Base-by-base conservation (phyloP, 2,113 vertebrate species). In the Loxodonta africana region DNA sequence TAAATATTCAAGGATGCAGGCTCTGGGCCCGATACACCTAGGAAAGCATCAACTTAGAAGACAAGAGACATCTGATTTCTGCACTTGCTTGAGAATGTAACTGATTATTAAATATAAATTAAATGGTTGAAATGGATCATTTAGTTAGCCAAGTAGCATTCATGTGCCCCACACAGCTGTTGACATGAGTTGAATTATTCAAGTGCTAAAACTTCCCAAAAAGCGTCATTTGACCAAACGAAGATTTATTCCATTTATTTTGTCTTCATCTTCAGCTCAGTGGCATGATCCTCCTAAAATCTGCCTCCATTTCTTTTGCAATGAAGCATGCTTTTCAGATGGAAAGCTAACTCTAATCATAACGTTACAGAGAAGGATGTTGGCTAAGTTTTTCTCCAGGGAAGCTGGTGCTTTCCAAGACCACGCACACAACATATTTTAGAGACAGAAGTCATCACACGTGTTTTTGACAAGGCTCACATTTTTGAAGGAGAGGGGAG, bases 111-210 rank as follows among this genome's bases (percentile, higher is more conserved):
- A 62, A 46, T 12, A 14, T 73, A 53, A 62, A 30, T 6, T 3
- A 2, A 30, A 53, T 51, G 63, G 14, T 3, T 3, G 26, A 81
- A 48, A 48, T 48, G 48, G 53, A 5, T 53, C 1, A 4, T 83
- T 57, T 9, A 2, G 3, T 14, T 33, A 62, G 60, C 14, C 71
- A 62, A 91, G 65, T 23, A 2, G 20, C 28, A 53, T 21, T 33
- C 41, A 8, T 10, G 57, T 80, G n/a, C 23, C 65, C 8, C 37
- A 37, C 25, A 25, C 48, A 90, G 5, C 2, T 25, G 18, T 48
- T 37, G 37, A 69, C 81, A 30, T 0, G 0, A 0, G 0, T 26
- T 9, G 41, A 3, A 84, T 71, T 12, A 81, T 48, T 73, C 17
- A 62, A 21, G 62, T 37, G 30, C 62, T 62, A 25, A 62, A 60